Evolutionary conservation across 2,113 vertebrate genomes (phyloP).

Genomic region (Platycercus adscitus): DNA sequence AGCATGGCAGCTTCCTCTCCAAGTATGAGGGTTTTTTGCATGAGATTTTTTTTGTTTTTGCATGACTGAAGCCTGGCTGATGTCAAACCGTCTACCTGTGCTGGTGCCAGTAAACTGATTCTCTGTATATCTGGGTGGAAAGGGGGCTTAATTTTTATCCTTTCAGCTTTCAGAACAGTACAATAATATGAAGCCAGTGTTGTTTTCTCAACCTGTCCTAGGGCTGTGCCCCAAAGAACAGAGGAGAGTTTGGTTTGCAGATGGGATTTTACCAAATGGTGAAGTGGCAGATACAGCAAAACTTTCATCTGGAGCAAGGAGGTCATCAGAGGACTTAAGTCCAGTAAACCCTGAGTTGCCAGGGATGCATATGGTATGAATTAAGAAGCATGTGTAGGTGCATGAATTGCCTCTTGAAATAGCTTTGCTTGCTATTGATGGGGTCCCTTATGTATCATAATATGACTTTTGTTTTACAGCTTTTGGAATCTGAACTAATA

Average conservation of each 20-base stretch:
- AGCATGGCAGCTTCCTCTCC: not conserved
- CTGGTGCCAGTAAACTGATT: not conserved
- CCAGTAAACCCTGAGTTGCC: conserved; percentile 22
- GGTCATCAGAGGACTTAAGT: conserved; percentile 79
- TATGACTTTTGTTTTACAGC: not conserved
- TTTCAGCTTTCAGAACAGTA: not conserved
- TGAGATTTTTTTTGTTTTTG: not conserved
- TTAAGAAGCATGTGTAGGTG: not conserved
- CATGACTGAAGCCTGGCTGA: not conserved
- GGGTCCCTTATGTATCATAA: not conserved
- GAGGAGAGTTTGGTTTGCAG: conserved; percentile 95
- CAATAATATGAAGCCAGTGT: not conserved
- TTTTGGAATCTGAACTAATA: not conserved
- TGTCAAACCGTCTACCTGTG: not conserved
- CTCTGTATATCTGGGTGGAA: not conserved
- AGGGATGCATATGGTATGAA: conserved; percentile 62
- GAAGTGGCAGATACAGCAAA: conserved; percentile 89
- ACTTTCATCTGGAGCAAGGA: conserved; percentile 80
- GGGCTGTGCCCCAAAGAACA: conserved; percentile 85
- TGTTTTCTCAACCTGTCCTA: conserved; percentile 54
- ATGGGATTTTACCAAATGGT: conserved; percentile 92
- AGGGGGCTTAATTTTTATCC: not conserved
- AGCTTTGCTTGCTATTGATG: not conserved
- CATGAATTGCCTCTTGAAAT: not conserved
- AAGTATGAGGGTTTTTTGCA: not conserved